These are phyloP conservation scores for Dicranocentrus wangi DNA, from an alignment of 2,888 invertebrate species.

Conservation along the genomic window DNA sequence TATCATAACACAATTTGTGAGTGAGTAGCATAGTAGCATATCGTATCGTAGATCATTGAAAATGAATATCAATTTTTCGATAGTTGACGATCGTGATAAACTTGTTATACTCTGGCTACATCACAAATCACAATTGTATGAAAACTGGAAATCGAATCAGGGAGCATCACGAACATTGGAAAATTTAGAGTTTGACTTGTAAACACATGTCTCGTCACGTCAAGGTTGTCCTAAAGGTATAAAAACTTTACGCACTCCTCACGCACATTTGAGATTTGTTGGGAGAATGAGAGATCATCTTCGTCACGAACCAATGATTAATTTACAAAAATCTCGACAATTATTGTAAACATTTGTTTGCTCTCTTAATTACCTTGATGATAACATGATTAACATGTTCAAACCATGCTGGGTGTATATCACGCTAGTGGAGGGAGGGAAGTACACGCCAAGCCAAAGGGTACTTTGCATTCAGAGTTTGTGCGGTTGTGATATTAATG, in stretches of 20 bases:
- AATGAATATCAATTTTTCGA: too few species aligned
- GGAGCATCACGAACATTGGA: slow-evolving; percentile 13
- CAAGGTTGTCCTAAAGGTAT: neutral
- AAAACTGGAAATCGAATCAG: slow-evolving; percentile 49
- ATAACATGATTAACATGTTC: slow-evolving; percentile 13
- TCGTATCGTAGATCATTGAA: neutral
- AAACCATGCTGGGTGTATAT: neutral
- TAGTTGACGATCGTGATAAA: neutral
- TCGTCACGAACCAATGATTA: slow-evolving; percentile 51
- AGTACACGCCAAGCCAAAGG: too few species aligned
- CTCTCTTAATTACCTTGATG: slow-evolving; percentile 39
- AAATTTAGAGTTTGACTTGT: slow-evolving; percentile 8
- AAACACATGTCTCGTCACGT: neutral
- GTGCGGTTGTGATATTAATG: too few species aligned
- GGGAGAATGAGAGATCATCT: slow-evolving; percentile 20
- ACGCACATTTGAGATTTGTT: slow-evolving; percentile 38
- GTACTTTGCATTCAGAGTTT: too few species aligned
- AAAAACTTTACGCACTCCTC: slow-evolving; percentile 6
- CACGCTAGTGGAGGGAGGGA: too few species aligned
- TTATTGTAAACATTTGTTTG: slow-evolving; percentile 42
- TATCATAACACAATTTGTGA: neutral
- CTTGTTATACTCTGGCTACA: neutral
- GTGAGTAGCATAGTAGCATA: slow-evolving; percentile 9
- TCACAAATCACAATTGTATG: neutral
- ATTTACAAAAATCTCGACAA: slow-evolving; percentile 31